A percentile compares a stretch with the other conserved stretches of the same genome.
These are phyloP conservation scores for Octopus sinensis DNA, from an alignment of 1,140 invertebrate genomes.

Conservation along the genomic window DNA sequence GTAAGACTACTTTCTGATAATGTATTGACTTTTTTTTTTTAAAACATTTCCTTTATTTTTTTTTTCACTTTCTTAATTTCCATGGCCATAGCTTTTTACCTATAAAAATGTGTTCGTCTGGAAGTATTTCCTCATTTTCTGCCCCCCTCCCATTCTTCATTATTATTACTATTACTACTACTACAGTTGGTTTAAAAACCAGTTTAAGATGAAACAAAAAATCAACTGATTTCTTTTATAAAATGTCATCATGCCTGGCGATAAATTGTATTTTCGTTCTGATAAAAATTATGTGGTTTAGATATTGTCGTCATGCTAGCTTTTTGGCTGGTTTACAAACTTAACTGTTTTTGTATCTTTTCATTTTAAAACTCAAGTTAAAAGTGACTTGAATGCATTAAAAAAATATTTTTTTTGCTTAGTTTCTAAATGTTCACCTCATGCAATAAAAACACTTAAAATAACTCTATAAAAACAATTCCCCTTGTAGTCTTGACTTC, in stretches of 20 bases:
- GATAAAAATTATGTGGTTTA: not conserved
- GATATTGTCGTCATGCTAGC: not conserved
- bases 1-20: slow-evolving; percentile 6
- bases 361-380: too few species aligned
- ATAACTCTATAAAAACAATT: too few species aligned
- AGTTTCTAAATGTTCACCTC: too few species aligned
- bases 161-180: not conserved
- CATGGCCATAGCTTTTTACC: not conserved
- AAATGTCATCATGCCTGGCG: not conserved
- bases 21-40: slow-evolving; percentile 7
- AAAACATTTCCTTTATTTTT: not conserved
- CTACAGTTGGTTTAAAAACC: not conserved
- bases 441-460: too few species aligned
- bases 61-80: not conserved
- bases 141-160: not conserved
- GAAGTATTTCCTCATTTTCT: not conserved
- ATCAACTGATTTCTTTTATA: not conserved
- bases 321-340: not conserved
- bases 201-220: too few species aligned
- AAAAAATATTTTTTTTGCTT: too few species aligned
- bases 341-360: not conserved
- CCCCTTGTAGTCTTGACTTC: too few species aligned
- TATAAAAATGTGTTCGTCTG: not conserved
- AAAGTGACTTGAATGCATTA: too few species aligned
- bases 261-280: not conserved